These are phyloP conservation scores for Portunus trituberculatus DNA, from an alignment of 1,140 invertebrate species.

Conservation along the genomic window DNA sequence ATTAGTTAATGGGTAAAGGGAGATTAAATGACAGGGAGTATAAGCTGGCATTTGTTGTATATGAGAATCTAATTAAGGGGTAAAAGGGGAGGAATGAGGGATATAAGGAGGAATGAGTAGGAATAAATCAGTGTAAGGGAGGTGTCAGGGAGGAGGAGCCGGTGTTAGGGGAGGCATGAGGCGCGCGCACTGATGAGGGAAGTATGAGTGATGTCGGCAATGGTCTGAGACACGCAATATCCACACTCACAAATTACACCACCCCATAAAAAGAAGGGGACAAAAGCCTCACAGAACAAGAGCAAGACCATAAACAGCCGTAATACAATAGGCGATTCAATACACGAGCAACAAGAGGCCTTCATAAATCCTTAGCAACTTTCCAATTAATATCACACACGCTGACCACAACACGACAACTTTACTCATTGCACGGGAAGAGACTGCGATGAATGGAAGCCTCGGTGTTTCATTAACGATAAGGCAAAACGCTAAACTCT, in stretches of 20 bases:
- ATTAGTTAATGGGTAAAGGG: no score
- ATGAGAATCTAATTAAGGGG: not conserved
- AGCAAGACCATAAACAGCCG: conserved; percentile 36
- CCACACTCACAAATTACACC: not conserved
- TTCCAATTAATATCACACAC: conserved; percentile 55
- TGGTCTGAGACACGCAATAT: no score
- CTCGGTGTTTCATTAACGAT: not conserved
- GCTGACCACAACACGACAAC: conserved; percentile 36
- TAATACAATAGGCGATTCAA: conserved; percentile 44
- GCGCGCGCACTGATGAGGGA: not conserved
- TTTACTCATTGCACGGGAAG: not conserved
- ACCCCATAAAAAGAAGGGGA: not conserved
- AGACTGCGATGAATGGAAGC: no score
- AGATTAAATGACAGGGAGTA: no score
- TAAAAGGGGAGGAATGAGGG: not conserved
- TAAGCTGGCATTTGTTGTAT: no score
- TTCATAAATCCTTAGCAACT: conserved; percentile 49
- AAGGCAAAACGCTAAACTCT: not conserved
- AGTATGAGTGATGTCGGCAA: not conserved
- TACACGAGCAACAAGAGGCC: conserved; percentile 1
- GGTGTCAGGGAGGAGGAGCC: no score
- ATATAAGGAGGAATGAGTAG: not conserved
- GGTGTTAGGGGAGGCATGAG: not conserved
- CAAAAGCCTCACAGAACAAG: conserved; percentile 20
- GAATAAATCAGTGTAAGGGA: no score